Evolutionary conservation across 2,113 vertebrate species (phyloP), one percentile per base, ranked within the genome.

Genomic region (Meleagris gallopavo): DNA sequence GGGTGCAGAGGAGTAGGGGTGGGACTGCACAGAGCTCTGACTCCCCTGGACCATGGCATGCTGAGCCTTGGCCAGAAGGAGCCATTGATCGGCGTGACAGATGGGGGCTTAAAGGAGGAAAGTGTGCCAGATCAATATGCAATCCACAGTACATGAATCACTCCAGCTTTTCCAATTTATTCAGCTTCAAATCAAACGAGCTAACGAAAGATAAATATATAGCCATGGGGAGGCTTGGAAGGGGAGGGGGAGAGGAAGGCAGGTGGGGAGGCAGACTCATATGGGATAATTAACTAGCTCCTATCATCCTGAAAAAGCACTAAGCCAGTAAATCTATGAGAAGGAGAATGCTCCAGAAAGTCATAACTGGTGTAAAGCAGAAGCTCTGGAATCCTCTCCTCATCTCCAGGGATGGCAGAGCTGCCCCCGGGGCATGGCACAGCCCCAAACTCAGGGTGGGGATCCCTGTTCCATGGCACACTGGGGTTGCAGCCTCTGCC

Each of bases 81-180:
- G 38, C 81, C 85, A 96, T 92, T 83, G 97, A 97, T 96, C 64
- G 21, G 15, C 32, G 6, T 92, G 97, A 95, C 78, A 74, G 65
- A 96, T 83, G 89, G 92, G 92, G 91, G 70, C 89, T 96, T 74
- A 36, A 14, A 84, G 83, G 88, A 87, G 86, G 69, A 70, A 90
- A 96, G 92, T 66, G 88, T 95, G 95, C 94, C 84, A 58, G 96
- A 95, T 97, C 96, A 83, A 96, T 96, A 91, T 86, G 83, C 96
- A 93, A 94, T 89, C 94, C 94, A 58, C 89, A 91, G 94, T 79
- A 82, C 94, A 95, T 94, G 96, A 96, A 97, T 96, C 97, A 96
- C 91, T 88, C 36, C 83, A n/a, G 96, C 93, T 96, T 50, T 76
- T 89, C 96, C 95, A 21, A 96, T 97, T 97, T 95, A 95, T 96